Evolutionary conservation across 2,888 invertebrate species (phyloP), one percentile per base, ranked within the genome.

Genomic region (Ethmia dodecea): DNA sequence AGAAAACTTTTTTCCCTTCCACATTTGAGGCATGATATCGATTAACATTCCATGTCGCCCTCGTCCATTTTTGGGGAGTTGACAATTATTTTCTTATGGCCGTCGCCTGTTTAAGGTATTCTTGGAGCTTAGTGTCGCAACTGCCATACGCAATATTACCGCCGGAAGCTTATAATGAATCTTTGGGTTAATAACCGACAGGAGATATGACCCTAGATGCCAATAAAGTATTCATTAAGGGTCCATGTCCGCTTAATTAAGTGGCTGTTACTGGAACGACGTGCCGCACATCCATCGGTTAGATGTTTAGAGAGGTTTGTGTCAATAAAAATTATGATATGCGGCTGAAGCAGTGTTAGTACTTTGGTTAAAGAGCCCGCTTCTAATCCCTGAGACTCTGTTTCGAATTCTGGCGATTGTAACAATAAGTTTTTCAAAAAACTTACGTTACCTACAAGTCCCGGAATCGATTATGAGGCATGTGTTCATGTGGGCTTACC

Each of bases 121-220:
- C 22, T 28, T 42, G n/a, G n/a, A n/a, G n/a, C n/a, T n/a, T n/a
- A n/a, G 56, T 78, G 73, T 73, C 61, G 71, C 68, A 77, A 80
- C 63, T n/a, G 44, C 62, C 48, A 73, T 72, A 70, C 57, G 66
- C 73, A 72, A 61, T 53, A n/a, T 65, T 72, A 68, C 76, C 63
- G 55, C 65, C 76, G 83, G 80, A 83, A 70, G 67, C 57, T 55
- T 48, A 47, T 74, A 76, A 79, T 80, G 71, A 69, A 47, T 55
- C 49, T 58, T 57, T 56, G 55, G 73, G 72, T 75, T 81, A 80
- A 77, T 70, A 77, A 76, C 81, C 72, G 69, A 53, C 70, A 50
- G 38, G 53, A 52, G 47, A 42, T 45, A 45, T 52, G 50, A 54
- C 57, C 58, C 61, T 60, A 68, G 68, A 63, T 61, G 60, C 59